phyloP scores from a whole-genome alignment of 2,113 vertebrate species.

The Gallinago jamesoni region DNA sequence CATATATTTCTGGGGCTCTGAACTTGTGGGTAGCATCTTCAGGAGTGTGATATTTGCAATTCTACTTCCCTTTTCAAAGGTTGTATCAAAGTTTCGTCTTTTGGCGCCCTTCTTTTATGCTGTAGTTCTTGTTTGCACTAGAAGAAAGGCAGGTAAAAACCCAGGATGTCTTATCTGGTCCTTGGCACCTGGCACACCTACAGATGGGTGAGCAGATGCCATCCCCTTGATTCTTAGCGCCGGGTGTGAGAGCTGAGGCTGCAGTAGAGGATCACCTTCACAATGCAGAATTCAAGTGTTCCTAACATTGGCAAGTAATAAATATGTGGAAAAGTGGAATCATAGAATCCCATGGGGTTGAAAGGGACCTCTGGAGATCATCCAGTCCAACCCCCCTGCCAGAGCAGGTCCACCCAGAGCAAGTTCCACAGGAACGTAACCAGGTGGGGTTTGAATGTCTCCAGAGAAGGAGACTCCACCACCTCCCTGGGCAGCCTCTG shows the following conservation, averaged over 20 bases:
- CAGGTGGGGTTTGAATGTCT: too few relatives aligned
- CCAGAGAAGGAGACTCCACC: too few relatives aligned
- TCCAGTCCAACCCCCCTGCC: too few relatives aligned
- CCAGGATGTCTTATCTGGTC: too few relatives aligned
- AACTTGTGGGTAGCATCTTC: not conserved
- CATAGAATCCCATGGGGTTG: too few relatives aligned
- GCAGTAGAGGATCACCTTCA: not conserved
- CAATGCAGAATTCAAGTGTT: not conserved
- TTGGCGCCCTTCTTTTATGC: not conserved
- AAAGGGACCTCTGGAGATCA: too few relatives aligned
- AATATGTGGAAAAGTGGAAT: not conserved
- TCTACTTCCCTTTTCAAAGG: not conserved
- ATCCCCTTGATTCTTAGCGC: not conserved
- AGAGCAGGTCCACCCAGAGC: too few relatives aligned
- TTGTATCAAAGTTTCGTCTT: not conserved
- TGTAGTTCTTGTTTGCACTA: not conserved
- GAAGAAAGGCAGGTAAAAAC: not conserved
- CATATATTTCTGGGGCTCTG: not conserved
- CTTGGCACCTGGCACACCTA: not conserved
- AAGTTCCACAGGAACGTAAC: too few relatives aligned
- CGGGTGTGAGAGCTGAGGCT: not conserved
- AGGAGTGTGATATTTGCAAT: not conserved
- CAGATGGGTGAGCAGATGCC: not conserved
- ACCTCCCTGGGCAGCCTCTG: too few relatives aligned
- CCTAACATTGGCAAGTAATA: fast-evolving